phyloP scores from a whole-genome alignment of 1,140 invertebrate genomes.

The Asbolus verrucosus region DNA sequence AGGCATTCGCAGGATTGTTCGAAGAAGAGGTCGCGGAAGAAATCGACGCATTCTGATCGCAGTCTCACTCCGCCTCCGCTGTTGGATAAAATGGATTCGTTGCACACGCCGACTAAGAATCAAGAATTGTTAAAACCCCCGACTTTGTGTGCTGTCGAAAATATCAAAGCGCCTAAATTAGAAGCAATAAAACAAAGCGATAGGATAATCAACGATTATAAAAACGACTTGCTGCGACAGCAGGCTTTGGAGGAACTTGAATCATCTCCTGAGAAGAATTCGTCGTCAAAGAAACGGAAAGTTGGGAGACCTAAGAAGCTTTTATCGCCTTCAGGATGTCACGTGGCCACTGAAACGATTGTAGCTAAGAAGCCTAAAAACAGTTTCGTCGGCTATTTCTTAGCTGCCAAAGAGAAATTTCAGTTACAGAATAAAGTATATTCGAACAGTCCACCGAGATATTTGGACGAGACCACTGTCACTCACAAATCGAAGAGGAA shows the following conservation, averaged over 20 bases:
- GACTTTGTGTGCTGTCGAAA: constrained; percentile 56
- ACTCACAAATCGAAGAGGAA: constrained; percentile 55
- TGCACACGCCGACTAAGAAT: constrained; percentile 51
- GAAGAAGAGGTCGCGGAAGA: constrained; percentile 66
- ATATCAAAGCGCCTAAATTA: constrained; percentile 23
- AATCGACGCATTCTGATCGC: constrained; percentile 59
- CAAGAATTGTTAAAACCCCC: constrained; percentile 63
- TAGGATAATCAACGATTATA: constrained; percentile 42
- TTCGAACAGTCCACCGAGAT: constrained; percentile 68
- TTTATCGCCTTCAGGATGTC: constrained; percentile 71
- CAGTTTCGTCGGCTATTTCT: constrained; percentile 73
- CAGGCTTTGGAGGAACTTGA: constrained; percentile 35
- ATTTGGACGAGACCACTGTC: constrained; percentile 58
- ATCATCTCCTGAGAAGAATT: constrained; percentile 61
- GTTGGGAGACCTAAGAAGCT: constrained; percentile 84
- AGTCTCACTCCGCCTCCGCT: constrained; percentile 61
- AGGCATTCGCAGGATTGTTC: constrained; percentile 64
- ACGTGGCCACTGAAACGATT: constrained; percentile 78
- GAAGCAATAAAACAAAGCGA: constrained; percentile 39
- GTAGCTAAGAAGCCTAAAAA: constrained; percentile 83
- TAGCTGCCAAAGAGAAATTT: constrained; percentile 73
- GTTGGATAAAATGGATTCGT: constrained; percentile 61
- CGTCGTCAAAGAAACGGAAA: constrained; percentile 84
- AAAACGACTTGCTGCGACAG: constrained; percentile 18
- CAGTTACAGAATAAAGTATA: constrained; percentile 69